Evolutionary conservation across 1,140 invertebrate species (phyloP).

Genomic region (Phymastichus coffea): DNA sequence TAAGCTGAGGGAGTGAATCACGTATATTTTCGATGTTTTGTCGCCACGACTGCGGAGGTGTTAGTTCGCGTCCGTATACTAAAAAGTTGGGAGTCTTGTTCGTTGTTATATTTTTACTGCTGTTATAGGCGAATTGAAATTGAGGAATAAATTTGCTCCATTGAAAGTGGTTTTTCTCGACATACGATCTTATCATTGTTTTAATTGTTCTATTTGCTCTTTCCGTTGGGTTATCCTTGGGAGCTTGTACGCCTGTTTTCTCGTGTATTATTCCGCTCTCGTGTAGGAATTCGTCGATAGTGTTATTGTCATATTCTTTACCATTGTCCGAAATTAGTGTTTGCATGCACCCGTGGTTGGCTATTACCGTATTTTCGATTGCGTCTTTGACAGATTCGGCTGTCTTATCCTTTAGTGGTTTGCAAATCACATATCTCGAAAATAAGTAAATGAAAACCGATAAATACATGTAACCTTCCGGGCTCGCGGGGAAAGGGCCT

Average conservation of each 20-base stretch:
- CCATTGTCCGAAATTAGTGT: slow-evolving; percentile 17
- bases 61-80: slow-evolving; percentile 4
- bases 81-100: slow-evolving; percentile 10
- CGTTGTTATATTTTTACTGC: background rate
- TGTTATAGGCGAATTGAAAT: slow-evolving; percentile 38
- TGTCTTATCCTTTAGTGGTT: background rate
- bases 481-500: slow-evolving; percentile 39
- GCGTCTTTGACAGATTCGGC: background rate
- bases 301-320: slow-evolving; percentile 8
- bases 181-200: slow-evolving; percentile 31
- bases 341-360: background rate
- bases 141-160: slow-evolving; percentile 44
- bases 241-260: slow-evolving; percentile 21
- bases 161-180: slow-evolving; percentile 35
- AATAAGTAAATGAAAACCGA: slow-evolving; percentile 44
- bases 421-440: slow-evolving; percentile 30
- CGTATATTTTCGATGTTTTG: no score
- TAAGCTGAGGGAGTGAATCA: no score
- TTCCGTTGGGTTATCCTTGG: slow-evolving; percentile 28
- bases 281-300: background rate
- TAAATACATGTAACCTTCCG: slow-evolving; percentile 36
- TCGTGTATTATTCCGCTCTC: background rate
- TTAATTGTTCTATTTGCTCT: slow-evolving; percentile 15
- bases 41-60: no score
- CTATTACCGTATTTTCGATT: background rate